A percentile compares a stretch with the other conserved stretches of the same genome.
Evolutionary conservation across 2,797 vertebrate genomes (phyloP).

Genomic region (Mormyrus hasselquistii): DNA sequence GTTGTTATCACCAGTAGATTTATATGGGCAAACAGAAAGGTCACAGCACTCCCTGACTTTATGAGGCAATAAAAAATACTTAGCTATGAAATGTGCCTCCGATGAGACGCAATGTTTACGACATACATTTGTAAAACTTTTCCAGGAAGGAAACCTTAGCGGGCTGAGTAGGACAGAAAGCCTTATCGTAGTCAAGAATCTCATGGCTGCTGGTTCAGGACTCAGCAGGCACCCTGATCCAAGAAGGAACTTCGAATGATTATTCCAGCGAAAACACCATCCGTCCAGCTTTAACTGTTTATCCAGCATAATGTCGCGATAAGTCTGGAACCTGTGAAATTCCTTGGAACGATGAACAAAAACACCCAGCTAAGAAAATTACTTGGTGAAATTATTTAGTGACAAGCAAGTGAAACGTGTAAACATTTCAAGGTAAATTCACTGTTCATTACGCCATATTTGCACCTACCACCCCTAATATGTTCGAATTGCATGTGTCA

Average conservation of each 20-base stretch:
- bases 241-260: neutral
- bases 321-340: neutral
- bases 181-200: neutral
- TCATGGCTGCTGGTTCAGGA: neutral
- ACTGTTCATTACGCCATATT: neutral
- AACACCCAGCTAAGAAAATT: neutral
- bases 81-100: neutral
- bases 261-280: neutral
- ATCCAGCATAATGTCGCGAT: neutral
- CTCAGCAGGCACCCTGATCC: neutral
- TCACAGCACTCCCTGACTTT: neutral
- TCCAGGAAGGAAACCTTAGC: neutral
- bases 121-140: neutral
- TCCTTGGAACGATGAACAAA: neutral
- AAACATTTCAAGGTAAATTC: neutral
- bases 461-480: neutral
- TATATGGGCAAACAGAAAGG: neutral
- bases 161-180: neutral
- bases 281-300: neutral
- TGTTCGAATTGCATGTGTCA: neutral
- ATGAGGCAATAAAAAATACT: slow-evolving; percentile 6
- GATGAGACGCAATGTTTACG: neutral
- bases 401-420: neutral
- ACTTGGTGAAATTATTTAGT: neutral
- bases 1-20: neutral